Evolutionary conservation across 2,113 vertebrate species (phyloP), one percentile per base, ranked within the genome.

Genomic region (Symphodus melops): DNA sequence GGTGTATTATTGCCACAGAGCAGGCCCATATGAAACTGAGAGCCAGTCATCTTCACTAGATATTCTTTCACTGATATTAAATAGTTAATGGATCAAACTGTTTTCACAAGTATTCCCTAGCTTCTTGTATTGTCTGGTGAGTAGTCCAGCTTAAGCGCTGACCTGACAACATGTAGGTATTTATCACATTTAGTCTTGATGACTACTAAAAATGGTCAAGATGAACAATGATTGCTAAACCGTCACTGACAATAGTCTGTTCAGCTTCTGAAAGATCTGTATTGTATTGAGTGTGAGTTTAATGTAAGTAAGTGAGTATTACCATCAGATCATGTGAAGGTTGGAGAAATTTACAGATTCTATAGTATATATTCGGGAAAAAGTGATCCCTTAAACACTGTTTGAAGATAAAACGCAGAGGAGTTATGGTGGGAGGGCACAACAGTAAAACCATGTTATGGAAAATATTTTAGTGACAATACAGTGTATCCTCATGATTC

Each of bases 1-100:
- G 54, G 44, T 76, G 65, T 78, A 65, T 89, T 81, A 77, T 28
- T 28, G 42, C 42, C 65, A 52, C 46, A 72, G 39, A 78, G 70
- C 25, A 63, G 70, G 52, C 17, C 59, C 53, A 68, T 71, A 48
- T 58, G 68, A 81, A 44, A 41, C 64, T 57, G 36, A 68, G 46
- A 67, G 52, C 56, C 77, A 80, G 68, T 75, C 58, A 52, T 11
- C 33, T 23, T 63, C 52, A 57, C 28, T 49, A 54, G 21, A 20
- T 46, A 52, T 58, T 55, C 19, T 10, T 19, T 42, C 41, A 68
- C 0, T 68, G 61, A 44, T 52, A 72, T 52, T 39, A 76, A 25
- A 59, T 59, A 44, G 59, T 68, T 36, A 46, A 14, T 19, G 2
- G 19, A 66, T 46, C 19, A 28, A 21, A 8, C 52, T 53, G 0